phyloP scores from a whole-genome alignment of 2,113 vertebrate genomes.

The Ranitomeya variabilis region DNA sequence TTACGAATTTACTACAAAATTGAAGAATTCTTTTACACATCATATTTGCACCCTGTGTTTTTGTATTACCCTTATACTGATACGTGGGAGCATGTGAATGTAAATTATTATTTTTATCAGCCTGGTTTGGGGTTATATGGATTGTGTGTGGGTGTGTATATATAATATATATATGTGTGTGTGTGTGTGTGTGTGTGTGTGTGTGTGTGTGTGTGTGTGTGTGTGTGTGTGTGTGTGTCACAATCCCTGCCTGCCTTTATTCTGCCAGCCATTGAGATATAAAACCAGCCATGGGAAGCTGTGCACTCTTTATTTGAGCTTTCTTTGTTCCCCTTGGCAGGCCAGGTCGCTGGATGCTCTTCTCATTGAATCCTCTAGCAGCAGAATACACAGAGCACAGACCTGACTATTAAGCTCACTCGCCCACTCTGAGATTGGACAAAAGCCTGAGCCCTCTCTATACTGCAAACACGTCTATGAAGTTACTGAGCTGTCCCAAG shows the following conservation, averaged over 20 bases:
- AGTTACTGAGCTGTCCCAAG: constrained; percentile 37
- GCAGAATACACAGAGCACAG: constrained; percentile 37
- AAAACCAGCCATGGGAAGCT: constrained; percentile 42
- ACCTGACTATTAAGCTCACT: constrained; percentile 41
- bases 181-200: no score
- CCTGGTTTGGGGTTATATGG: background rate
- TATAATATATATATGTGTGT: no score
- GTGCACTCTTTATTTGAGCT: constrained; percentile 35
- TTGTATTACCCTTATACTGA: no score
- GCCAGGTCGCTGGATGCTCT: constrained; percentile 49
- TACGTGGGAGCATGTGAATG: no score
- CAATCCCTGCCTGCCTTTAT: constrained; percentile 19
- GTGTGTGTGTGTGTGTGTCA: background rate
- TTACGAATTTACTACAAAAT: no score
- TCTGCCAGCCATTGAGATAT: constrained; percentile 44
- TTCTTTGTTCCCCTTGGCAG: constrained; percentile 44
- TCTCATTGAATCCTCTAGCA: constrained; percentile 32
- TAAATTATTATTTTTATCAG: background rate
- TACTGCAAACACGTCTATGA: constrained; percentile 13
- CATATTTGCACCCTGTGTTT: no score
- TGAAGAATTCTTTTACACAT: no score
- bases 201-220: background rate
- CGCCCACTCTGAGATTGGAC: constrained; percentile 20
- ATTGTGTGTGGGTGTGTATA: background rate
- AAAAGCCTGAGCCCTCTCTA: constrained; percentile 5